Conservation (phyloP, 1,140 invertebrate genomes). For the Ceratina japonica region DNA sequence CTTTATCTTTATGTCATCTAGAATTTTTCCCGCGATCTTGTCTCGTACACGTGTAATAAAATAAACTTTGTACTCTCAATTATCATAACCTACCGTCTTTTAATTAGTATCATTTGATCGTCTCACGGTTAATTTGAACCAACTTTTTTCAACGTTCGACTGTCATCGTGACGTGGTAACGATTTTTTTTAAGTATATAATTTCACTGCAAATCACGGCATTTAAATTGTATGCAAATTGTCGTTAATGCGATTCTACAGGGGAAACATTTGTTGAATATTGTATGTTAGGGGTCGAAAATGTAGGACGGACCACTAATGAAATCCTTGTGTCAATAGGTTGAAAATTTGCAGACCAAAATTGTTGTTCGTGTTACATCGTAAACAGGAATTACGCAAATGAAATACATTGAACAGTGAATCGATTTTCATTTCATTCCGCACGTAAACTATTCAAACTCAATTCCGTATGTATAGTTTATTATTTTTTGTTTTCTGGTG, state of each 20-base stretch:
- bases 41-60: too few relatives aligned
- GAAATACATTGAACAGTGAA: not conserved
- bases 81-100: too few relatives aligned
- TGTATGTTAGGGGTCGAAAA: not conserved
- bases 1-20: too few relatives aligned
- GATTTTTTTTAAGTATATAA: not conserved
- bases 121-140: not conserved
- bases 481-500: too few relatives aligned
- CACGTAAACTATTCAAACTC: too few relatives aligned
- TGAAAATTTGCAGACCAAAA: not conserved
- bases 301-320: not conserved
- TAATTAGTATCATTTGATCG: not conserved
- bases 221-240: not conserved
- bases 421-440: not conserved
- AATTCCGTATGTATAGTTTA: too few relatives aligned
- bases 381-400: not conserved
- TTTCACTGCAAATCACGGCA: not conserved
- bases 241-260: not conserved
- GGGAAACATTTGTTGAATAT: not conserved
- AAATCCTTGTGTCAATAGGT: slow-evolving; percentile 1
- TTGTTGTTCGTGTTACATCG: not conserved
- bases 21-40: too few relatives aligned
- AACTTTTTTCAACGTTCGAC: not conserved
- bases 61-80: too few relatives aligned
- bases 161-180: not conserved